Evolutionary conservation across 2,797 vertebrate genomes (phyloP), one percentile per base, ranked within the genome.

Genomic region (Phyllotis vaccarum): DNA sequence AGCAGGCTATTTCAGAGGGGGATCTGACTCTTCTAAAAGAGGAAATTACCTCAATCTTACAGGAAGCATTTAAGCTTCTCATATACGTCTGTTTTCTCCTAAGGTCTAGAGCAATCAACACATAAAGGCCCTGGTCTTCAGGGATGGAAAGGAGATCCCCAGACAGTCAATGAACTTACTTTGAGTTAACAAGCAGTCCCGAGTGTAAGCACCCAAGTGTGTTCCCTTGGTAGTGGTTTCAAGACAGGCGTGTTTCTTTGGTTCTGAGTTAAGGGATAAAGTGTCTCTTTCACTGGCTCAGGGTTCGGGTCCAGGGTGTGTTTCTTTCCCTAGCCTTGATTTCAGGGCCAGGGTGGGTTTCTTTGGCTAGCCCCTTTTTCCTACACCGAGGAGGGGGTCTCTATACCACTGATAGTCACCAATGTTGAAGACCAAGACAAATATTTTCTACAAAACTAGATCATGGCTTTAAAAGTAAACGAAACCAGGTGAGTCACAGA

Each of bases 391-490:
- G 75, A 78, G 70, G 12, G 12, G 52, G 24, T 64, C 74, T 54
- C 16, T 29, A 19, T 19, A 54, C 8, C 37, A 10, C 11, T 46
- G 14, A 58, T 31, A 68, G 34, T 72, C 76, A 49, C n/a, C n/a
- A 22, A 17, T 7, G 40, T 3, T 29, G 75, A 83, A 76, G 58
- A 89, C 46, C 16, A 75, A 87, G 64, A 89, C 22, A 90, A 56
- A n/a, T 83, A 91, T 66, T 87, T 94, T 94, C 70, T 94, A 37
- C 29, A 70, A 91, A 83, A 90, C 52, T n/a, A 72, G 87, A 91
- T 80, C 34, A 10, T 3, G 54, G 46, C 43, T 92, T 96, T 72
- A 86, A 91, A 90, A 66, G 70, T 64, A 95, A 88, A 76, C 34
- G 14, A 58, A 90, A 66, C 62, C 64, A 52, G 64, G 72, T 31